Conservation (phyloP, 2,113 vertebrate species). For the Lontra canadensis region DNA sequence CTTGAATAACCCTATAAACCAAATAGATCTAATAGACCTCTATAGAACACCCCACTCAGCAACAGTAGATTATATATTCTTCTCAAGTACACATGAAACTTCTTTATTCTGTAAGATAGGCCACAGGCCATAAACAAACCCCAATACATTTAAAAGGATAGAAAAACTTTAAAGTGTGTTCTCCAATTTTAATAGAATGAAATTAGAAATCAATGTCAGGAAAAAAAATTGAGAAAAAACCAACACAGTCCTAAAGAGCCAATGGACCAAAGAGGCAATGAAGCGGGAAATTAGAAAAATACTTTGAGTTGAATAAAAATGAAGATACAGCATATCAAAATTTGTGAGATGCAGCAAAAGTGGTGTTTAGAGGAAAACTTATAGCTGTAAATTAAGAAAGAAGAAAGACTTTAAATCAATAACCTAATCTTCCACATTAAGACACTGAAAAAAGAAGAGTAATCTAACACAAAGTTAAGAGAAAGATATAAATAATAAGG, state of each 20-base stretch:
- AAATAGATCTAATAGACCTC: not conserved
- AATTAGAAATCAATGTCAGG: not conserved
- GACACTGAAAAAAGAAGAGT: not conserved
- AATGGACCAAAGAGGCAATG: not conserved
- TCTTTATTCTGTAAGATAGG: not conserved
- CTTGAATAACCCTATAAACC: not conserved
- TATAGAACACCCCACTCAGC: not conserved
- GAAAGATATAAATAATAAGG: not conserved
- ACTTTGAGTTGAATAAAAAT: not conserved
- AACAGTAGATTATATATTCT: not conserved
- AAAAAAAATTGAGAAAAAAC: not conserved
- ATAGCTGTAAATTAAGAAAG: not conserved
- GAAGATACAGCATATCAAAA: not conserved
- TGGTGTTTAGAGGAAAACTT: not conserved
- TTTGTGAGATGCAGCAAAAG: not conserved
- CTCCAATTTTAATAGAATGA: not conserved
- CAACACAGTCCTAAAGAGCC: not conserved
- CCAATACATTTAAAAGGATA: not conserved
- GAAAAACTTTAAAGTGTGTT: not conserved
- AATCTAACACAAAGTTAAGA: not conserved
- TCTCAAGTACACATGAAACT: not conserved
- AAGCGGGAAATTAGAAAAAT: constrained; percentile 2
- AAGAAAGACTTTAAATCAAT: not conserved
- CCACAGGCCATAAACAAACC: not conserved
- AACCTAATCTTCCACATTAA: not conserved